Conservation (phyloP, 2,113 vertebrate species). For the Heterocephalus glaber region DNA sequence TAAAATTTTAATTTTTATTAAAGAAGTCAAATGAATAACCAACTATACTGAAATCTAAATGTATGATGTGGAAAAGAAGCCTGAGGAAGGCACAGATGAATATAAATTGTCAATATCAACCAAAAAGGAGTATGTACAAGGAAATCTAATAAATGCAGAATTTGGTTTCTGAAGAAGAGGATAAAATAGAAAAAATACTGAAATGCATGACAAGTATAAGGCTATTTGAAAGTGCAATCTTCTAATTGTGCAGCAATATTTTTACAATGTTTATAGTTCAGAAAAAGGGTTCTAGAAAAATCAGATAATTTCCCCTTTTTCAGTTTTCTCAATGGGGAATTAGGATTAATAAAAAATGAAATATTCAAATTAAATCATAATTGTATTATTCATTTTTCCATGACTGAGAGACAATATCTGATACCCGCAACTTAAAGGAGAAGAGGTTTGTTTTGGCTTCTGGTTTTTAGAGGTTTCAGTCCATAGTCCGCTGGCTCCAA, state of each 20-base stretch:
- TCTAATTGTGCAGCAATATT: background rate
- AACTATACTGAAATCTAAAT: conserved; percentile 17
- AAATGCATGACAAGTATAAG: background rate
- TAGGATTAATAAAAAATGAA: conserved; percentile 1
- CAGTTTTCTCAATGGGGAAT: background rate
- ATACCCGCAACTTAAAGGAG: background rate
- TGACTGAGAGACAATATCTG: background rate
- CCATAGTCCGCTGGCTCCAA: background rate
- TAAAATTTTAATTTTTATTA: conserved; percentile 17
- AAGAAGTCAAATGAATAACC: conserved; percentile 37
- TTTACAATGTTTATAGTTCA: background rate
- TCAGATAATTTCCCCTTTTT: background rate
- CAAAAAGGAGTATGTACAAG: background rate
- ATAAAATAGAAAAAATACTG: background rate
- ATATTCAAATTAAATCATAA: background rate
- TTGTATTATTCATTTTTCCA: background rate
- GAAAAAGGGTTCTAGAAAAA: background rate
- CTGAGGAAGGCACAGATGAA: background rate
- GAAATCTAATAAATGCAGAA: background rate
- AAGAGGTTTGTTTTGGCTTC: background rate
- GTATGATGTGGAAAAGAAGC: background rate
- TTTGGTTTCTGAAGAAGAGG: conserved; percentile 1
- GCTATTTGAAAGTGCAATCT: background rate
- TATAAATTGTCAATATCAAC: background rate
- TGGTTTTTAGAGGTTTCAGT: background rate